Conservation (phyloP, 2,113 vertebrate species). For the Cheirogaleus medius region DNA sequence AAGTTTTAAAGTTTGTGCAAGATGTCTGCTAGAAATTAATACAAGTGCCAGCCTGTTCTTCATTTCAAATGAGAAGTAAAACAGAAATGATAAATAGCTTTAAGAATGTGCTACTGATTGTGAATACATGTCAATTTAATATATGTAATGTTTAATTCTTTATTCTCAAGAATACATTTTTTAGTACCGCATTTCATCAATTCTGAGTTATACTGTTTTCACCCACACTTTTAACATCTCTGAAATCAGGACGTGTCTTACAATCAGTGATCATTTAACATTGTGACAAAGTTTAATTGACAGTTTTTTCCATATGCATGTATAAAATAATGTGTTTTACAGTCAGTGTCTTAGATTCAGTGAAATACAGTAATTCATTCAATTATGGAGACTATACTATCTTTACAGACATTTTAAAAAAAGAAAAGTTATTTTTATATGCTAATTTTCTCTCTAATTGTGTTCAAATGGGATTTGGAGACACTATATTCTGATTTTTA, state of each 20-base stretch:
- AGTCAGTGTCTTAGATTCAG: background rate
- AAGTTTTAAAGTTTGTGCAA: background rate
- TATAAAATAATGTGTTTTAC: background rate
- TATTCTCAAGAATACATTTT: background rate
- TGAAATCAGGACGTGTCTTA: background rate
- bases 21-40: background rate
- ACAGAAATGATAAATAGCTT: background rate
- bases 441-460: background rate
- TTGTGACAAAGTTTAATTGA: background rate
- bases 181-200: background rate
- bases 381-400: background rate
- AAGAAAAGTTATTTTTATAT: constrained; percentile 60
- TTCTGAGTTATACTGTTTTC: background rate
- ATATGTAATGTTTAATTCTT: background rate
- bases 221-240: background rate
- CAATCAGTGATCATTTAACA: background rate
- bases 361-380: background rate
- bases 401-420: constrained; percentile 22
- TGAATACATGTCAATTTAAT: background rate
- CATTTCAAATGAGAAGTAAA: constrained; percentile 39
- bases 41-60: background rate
- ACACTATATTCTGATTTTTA: background rate
- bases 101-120: background rate
- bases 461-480: constrained; percentile 6
- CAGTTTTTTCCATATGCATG: background rate